Base-by-base conservation (phyloP, 2,888 invertebrate species). In the Melolontha melolontha region DNA sequence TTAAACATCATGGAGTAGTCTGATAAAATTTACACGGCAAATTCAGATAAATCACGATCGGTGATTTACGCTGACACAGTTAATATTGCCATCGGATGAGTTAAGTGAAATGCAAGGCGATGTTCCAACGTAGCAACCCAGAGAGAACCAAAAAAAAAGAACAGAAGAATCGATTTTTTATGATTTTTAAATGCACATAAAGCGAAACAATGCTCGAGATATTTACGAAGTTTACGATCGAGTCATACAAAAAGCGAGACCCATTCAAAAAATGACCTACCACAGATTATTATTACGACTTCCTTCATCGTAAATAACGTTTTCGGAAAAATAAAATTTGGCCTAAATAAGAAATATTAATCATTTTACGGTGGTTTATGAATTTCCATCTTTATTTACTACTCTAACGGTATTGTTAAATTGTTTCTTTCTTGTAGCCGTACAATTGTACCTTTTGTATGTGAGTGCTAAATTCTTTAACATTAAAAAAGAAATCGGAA, bases 171-270 rank as follows among this genome's bases (percentile, higher is more conserved):
- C 27, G 27, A 17, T n/a, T 49, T 63, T 63, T 63, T 63, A 50
- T 34, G 42, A 63, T 63, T 34, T 63, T 63, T 63, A 63, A 63
- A 63, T 49, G 62, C 49, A 49, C 62, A 49, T 63, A 63, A 63
- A 63, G 47, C 47, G 62, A 63, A 63, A 63, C 62, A 63, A 63
- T 63, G 62, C 62, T 17, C 16, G 47, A 5, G 49, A 63, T 49
- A 29, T 49, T 27, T 49, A 47, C 14, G 49, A 63, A 39, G 49
- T 63, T 63, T 63, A 63, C 62, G 62, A 63, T 40, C 40, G 34
- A 34, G 34, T 34, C 34, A 10, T 6, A 10, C 34, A 34, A 6
- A 34, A 34, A 34, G 8, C 6, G 34, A 16, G 14, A 16, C 17
- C 54, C 16, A 40, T 40, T 40, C 16, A 40, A 40, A 54, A 40